Base-by-base conservation (phyloP, 2,888 invertebrate species). In the Teleiodes luculella region DNA sequence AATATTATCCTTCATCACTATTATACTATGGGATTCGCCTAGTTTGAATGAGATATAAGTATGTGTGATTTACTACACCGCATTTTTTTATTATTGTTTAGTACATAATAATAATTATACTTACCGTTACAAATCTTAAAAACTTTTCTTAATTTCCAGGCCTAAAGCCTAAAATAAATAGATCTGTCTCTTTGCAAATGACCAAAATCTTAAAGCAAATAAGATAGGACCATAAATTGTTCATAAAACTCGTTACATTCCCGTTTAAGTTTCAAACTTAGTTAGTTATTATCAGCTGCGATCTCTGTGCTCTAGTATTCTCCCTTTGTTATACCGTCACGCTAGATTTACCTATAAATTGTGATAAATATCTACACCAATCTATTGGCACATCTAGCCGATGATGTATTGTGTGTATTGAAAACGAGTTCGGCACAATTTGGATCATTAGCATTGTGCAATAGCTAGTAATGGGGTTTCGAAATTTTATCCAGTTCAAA, bases 291-390 rank as follows among this genome's bases (percentile, higher is more conserved):
- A 55, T 70, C 59, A 66, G 64, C 67, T 62, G 58, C 46, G 31
- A 52, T 59, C 61, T 68, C 55, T 59, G 68, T 69, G 73, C 68
- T 64, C 66, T 62, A 58, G 57, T 54, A 57, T 67, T 67, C 68
- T 35, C 65, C 64, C 68, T 69, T 68, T 67, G 70, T 71, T 71
- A 72, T 72, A 65, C 70, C 63, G 74, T 71, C 67, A 76, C 74
- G 77, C 64, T 72, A 74, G 70, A 78, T 81, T 80, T 71, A 65
- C 57, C 73, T 65, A 67, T 73, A 78, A 78, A 79, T 78, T 80
- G 76, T 76, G 76, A 80, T 76, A 75, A 74, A 73, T 74, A 73
- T 70, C 68, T 56, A 53, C 67, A 67, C 46, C 28, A 28, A 43
- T 36, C 36, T 49, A 49, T 28, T n/a, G 1, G n/a, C n/a, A 49